These are phyloP conservation scores for Drosophila bipectinata DNA, from an alignment of 1,140 invertebrate genomes.

Conservation along the genomic window DNA sequence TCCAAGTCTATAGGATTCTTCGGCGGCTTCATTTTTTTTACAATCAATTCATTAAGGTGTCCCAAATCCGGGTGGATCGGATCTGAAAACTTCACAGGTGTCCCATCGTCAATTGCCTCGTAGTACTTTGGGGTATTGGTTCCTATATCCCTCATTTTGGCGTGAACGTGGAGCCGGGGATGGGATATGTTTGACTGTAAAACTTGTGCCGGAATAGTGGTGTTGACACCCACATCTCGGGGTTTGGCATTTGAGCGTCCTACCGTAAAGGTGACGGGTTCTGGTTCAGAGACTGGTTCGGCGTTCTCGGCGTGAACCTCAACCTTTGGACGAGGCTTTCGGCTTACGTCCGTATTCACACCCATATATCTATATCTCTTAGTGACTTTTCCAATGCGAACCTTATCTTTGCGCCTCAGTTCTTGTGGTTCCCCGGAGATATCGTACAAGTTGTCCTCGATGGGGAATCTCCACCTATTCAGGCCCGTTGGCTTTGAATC, in stretches of 20 bases:
- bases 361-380: background rate
- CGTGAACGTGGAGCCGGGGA: background rate
- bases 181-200: background rate
- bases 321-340: background rate
- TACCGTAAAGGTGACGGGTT: background rate
- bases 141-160: slow-evolving; percentile 4
- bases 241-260: too few relatives aligned
- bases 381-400: slow-evolving; percentile 2
- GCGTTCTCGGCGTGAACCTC: too few relatives aligned
- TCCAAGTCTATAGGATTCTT: background rate
- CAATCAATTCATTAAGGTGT: background rate
- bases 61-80: background rate
- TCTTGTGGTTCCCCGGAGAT: slow-evolving; percentile 7
- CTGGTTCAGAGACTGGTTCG: too few relatives aligned
- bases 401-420: background rate
- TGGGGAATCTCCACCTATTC: background rate
- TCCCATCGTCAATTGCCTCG: slow-evolving; percentile 1
- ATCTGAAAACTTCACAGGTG: background rate
- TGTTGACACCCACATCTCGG: slow-evolving; percentile 31
- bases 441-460: background rate
- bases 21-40: background rate
- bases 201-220: background rate
- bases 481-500: background rate
- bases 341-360: slow-evolving; percentile 18
- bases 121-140: background rate